These are phyloP conservation scores for Apocheima hispidaria DNA, from an alignment of 2,888 invertebrate species.

Conservation along the genomic window DNA sequence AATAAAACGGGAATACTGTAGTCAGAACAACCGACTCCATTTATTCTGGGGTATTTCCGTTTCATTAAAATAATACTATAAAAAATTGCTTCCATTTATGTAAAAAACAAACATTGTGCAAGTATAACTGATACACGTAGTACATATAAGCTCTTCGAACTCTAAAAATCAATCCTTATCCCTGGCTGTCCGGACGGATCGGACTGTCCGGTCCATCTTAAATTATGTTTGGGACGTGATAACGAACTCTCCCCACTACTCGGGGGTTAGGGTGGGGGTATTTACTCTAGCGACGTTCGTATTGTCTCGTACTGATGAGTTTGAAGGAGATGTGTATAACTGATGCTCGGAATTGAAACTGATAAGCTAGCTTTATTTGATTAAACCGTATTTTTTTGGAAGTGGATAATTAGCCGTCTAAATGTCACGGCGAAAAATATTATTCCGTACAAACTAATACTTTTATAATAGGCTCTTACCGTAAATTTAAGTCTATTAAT, in stretches of 20 bases:
- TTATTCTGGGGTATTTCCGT: no score
- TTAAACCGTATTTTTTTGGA: background rate
- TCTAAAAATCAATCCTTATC: conserved; percentile 51
- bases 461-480: no score
- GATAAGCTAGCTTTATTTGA: conserved; percentile 8
- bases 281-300: conserved; percentile 67
- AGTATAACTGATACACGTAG: background rate
- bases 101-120: background rate
- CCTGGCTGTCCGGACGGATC: conserved; percentile 52
- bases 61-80: no score
- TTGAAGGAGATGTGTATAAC: conserved; percentile 35
- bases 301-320: conserved; percentile 55
- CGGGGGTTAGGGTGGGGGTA: conserved; percentile 47
- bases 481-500: no score
- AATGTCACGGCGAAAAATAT: no score
- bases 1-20: no score
- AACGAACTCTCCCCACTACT: conserved; percentile 58
- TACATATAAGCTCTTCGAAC: background rate
- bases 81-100: no score
- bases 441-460: no score
- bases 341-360: background rate
- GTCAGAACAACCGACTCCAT: no score
- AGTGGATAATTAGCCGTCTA: no score
- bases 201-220: conserved; percentile 66
- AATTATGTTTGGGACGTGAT: conserved; percentile 84